Evolutionary conservation across 2,888 invertebrate genomes (phyloP), one percentile per base, ranked within the genome.

Genomic region (Drosophila sordidula): DNA sequence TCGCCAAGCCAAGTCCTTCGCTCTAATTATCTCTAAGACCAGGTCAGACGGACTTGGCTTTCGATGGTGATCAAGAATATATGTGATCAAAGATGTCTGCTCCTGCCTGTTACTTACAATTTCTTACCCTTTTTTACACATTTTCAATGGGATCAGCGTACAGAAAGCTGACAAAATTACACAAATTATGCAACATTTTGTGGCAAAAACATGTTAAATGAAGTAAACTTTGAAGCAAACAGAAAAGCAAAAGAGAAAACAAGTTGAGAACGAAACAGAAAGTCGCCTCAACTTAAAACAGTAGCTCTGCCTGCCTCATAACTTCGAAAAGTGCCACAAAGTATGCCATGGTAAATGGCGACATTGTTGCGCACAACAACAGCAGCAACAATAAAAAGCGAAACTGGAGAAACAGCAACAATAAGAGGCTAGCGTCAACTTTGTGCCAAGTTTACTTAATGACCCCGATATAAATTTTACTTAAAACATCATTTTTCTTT

Each of bases 361-460:
- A 82, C 82, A 86, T 82, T 82, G 82, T 82, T 82, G 82, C 80
- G 66, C 70, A 61, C 65, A 62, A 56, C 65, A 70, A n/a, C 46
- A 58, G 9, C 54, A 55, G 25, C 57, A 52, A n/a, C 22, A 52
- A 46, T 14, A 61, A 51, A 56, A 80, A 50, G 46, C 55, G 44
- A 18, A 41, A 26, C 12, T 29, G 29, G 3, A 34, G 34, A 11
- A 41, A 29, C 22, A 42, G n/a, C 25, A 62, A 22, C 44, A 57
- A 55, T 45, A 59, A 55, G 42, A 68, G 56, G 58, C 61, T 61
- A 68, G 79, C 80, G 78, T 73, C 80, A 87, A 84, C 87, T 84
- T 84, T 84, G 87, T 87, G 82, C 84, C 88, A 84, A 84, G 84
- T 82, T 84, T 87, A 84, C 85, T 84, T 84, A 84, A 84, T 84